Evolutionary conservation across 2,797 vertebrate species (phyloP), one percentile per base, ranked within the genome.

Genomic region (Eulemur coronatus): DNA sequence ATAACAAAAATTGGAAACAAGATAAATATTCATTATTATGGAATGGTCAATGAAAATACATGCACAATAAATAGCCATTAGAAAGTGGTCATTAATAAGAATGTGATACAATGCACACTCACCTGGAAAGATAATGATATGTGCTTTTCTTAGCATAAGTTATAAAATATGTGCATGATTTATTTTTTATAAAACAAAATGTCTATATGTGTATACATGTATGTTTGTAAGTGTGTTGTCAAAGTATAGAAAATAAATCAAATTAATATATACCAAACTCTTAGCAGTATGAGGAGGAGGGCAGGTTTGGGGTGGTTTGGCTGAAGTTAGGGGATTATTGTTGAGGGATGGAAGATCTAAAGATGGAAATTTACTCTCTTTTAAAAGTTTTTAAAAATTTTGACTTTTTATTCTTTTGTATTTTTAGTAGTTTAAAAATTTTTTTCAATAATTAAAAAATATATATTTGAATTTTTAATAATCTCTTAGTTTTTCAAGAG

Each of bases 371-470:
- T 14, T 70, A 38, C 2, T 65, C 15, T 72, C 11, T 28, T 70
- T 35, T 14, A n/a, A 69, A 61, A 46, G 9, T 43, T 85, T 76
- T 41, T 6, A 6, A 65, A 41, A 22, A 20, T 52, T 20, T 78
- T 9, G 13, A 1, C 33, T 69, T 52, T 84, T 50, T 26, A 22
- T 9, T 48, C 22, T 30, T 55, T n/a, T 84, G 22, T 48, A 20
- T 38, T 50, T 85, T 69, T 7, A 75, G 7, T 20, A 75, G 7
- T 92, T 92, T 50, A 43, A 87, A 43, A 87, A 86, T 79, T 4
- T 2, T 43, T 80, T 28, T 55, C 17, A 41, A 76, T 65, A 46
- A 84, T 24, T 4, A 38, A 59, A 87, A 22, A 46, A 14, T 52
- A 41, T 24, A 26, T 26, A 50, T 81, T 61, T 79, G 24, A 72